Percentiles rank a stretch among this genome's conserved stretches.
These are phyloP conservation scores for Plemyria rubiginata DNA, from an alignment of 2,888 invertebrate genomes.

Conservation along the genomic window DNA sequence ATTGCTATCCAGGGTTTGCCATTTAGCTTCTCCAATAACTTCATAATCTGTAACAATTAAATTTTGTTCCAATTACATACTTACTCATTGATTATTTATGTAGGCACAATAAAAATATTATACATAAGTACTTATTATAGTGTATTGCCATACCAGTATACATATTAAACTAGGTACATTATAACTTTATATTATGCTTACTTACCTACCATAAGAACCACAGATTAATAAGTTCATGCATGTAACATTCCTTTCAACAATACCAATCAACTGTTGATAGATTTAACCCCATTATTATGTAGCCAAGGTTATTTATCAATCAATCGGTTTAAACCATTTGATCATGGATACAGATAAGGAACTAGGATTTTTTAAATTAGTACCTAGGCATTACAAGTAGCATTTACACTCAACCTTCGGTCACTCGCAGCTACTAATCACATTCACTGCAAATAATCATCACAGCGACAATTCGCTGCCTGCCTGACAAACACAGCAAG, in stretches of 20 bases:
- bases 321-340: conserved; percentile 27
- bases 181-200: too few relatives aligned
- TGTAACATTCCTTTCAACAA: conserved; percentile 8
- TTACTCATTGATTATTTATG: too few relatives aligned
- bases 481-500: too few relatives aligned
- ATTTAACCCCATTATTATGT: conserved; percentile 30
- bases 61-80: not conserved
- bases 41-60: conserved; percentile 77
- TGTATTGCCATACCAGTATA: too few relatives aligned
- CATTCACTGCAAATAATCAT: too few relatives aligned
- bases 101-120: too few relatives aligned
- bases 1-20: conserved; percentile 81
- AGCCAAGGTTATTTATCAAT: conserved; percentile 31
- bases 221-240: not conserved
- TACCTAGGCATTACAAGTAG: too few relatives aligned
- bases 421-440: too few relatives aligned
- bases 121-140: too few relatives aligned
- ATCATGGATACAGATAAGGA: not conserved
- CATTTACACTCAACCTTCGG: too few relatives aligned
- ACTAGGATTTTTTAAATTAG: not conserved
- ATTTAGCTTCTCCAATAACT: conserved; percentile 82
- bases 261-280: conserved; percentile 18
- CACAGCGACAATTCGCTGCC: too few relatives aligned
- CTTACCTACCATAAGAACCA: not conserved
- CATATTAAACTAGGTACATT: too few relatives aligned